These are phyloP conservation scores for Steatornis caripensis DNA, from an alignment of 2,113 vertebrate genomes.

Conservation along the genomic window DNA sequence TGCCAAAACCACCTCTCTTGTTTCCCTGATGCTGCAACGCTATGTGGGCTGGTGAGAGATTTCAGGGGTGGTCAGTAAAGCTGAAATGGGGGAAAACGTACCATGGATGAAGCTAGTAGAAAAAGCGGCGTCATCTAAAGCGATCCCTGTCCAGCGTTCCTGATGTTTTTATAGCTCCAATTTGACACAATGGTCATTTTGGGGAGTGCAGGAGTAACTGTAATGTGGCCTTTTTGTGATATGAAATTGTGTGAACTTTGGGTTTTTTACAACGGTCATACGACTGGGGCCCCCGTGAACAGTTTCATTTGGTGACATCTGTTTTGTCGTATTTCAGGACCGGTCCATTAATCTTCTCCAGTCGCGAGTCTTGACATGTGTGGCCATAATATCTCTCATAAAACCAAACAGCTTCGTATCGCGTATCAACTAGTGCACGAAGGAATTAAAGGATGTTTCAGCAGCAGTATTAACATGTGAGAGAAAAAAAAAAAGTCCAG, in stretches of 20 bases:
- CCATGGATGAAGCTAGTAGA: neutral
- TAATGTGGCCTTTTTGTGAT: neutral
- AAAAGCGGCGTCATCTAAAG: neutral
- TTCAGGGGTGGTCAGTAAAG: neutral
- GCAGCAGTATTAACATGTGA: neutral
- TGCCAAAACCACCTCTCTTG: rapidly evolving
- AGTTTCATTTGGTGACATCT: neutral
- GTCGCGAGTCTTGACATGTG: neutral
- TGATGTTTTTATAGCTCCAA: neutral
- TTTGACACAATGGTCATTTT: neutral
- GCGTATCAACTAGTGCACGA: neutral
- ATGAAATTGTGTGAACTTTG: neutral
- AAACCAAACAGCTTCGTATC: neutral
- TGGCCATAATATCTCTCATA: neutral
- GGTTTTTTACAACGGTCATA: neutral
- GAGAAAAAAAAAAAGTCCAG: neutral
- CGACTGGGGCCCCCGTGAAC: neutral
- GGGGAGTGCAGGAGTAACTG: neutral
- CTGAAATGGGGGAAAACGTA: neutral
- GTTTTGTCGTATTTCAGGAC: neutral
- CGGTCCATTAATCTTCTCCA: neutral
- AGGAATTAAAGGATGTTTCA: neutral
- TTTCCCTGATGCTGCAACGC: neutral
- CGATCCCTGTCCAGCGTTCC: neutral
- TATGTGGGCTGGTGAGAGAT: neutral